Conservation (phyloP, 2,888 invertebrate species). For the Azorinus chamasolen region DNA sequence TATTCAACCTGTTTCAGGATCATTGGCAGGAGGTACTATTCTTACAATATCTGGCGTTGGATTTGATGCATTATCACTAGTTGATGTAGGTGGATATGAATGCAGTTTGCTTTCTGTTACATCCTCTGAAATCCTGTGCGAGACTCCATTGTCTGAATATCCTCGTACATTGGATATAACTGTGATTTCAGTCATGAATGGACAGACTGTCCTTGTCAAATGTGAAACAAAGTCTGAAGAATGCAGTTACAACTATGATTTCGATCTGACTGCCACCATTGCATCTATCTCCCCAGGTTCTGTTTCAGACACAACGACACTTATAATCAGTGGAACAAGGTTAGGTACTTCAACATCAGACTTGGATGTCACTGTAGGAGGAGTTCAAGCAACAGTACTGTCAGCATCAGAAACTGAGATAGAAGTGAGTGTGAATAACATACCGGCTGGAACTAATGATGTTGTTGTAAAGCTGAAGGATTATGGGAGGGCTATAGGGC, state of each 20-base stretch:
- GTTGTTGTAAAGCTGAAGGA: conserved; percentile 46
- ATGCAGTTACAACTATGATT: conserved; percentile 57
- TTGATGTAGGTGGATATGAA: conserved; percentile 49
- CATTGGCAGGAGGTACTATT: conserved; percentile 56
- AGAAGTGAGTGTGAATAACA: conserved; percentile 63
- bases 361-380: conserved; percentile 66
- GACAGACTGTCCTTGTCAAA: conserved; percentile 18
- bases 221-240: conserved; percentile 16
- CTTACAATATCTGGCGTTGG: conserved; percentile 65
- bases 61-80: conserved; percentile 35
- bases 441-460: conserved; percentile 63
- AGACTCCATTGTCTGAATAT: conserved; percentile 47
- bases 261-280: conserved; percentile 62
- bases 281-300: conserved; percentile 46
- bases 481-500: conserved; percentile 50
- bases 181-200: conserved; percentile 23
- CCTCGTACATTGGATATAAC: conserved; percentile 16
- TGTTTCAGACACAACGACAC: conserved; percentile 41
- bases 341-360: conserved; percentile 47
- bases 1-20: conserved; percentile 49
- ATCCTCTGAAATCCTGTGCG: conserved; percentile 45
- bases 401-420: conserved; percentile 57
- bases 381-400: conserved; percentile 58
- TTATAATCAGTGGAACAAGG: conserved; percentile 64
- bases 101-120: conserved; percentile 34